Conservation (phyloP, 2,797 vertebrate genomes). For the Uromys caudimaculatus region DNA sequence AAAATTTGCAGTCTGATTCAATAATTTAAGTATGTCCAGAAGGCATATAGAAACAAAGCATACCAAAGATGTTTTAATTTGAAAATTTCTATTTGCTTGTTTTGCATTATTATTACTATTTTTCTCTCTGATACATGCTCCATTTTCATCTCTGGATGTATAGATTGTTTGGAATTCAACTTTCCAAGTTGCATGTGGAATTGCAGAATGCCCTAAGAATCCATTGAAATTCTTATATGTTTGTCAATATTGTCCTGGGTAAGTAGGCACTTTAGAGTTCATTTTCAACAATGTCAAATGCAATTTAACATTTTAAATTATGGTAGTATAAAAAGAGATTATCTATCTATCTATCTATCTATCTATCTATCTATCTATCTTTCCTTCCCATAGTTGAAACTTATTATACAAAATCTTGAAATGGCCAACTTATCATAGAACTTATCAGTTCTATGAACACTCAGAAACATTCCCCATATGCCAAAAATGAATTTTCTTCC, state of each 20-base stretch:
- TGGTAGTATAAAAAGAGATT: not conserved
- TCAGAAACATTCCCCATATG: not conserved
- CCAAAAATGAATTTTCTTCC: not conserved
- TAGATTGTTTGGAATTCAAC: conserved; percentile 84
- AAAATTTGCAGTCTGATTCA: not conserved
- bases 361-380: too few relatives aligned
- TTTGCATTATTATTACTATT: not conserved
- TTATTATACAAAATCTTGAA: not conserved
- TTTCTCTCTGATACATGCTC: not conserved
- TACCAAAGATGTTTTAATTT: not conserved
- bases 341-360: too few relatives aligned
- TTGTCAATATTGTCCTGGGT: conserved; percentile 91
- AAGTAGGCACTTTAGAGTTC: conserved; percentile 72
- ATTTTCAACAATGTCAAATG: not conserved
- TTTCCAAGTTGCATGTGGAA: conserved; percentile 72
- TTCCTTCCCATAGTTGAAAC: not conserved
- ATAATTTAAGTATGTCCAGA: not conserved
- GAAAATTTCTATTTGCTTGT: not conserved
- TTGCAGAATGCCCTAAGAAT: conserved; percentile 61
- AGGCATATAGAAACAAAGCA: not conserved
- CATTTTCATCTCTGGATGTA: not conserved
- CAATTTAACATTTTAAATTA: not conserved
- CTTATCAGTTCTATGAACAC: not conserved
- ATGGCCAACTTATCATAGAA: not conserved
- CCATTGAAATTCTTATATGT: conserved; percentile 70